These are phyloP conservation scores for Cylindroiulus punctatus DNA, from an alignment of 2,888 invertebrate species.

Conservation along the genomic window DNA sequence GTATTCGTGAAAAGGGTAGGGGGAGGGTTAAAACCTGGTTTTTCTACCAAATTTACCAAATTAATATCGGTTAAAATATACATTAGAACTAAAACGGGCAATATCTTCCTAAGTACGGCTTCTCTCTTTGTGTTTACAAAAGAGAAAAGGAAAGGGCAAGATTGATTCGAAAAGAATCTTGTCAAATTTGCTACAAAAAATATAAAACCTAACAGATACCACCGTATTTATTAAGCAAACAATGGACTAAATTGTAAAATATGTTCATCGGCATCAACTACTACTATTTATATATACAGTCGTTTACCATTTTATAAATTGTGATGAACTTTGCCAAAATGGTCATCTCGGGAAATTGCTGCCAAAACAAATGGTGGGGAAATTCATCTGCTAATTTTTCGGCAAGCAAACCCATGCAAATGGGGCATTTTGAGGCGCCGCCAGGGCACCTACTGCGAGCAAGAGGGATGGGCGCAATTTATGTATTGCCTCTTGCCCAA, in stretches of 20 bases:
- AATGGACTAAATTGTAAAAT: conserved; percentile 43
- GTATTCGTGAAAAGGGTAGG: neutral
- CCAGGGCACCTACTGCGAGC: neutral
- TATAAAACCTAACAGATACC: conserved; percentile 47
- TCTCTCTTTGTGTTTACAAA: neutral
- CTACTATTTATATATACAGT: conserved; percentile 21
- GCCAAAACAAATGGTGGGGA: neutral
- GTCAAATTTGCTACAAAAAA: conserved; percentile 38
- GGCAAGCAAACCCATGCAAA: neutral
- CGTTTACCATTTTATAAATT: neutral
- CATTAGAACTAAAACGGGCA: conserved; percentile 3
- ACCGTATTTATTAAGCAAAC: conserved; percentile 30
- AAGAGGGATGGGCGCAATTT: conserved; percentile 34
- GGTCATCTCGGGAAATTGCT: neutral
- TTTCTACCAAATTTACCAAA: conserved; percentile 24
- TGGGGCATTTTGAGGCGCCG: neutral
- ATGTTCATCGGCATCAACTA: conserved; percentile 41
- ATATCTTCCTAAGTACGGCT: conserved; percentile 39
- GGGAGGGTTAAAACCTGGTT: neutral
- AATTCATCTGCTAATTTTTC: neutral
- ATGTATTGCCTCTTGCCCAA: conserved; percentile 46
- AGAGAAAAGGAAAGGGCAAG: neutral
- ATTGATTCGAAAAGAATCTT: neutral
- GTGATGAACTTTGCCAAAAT: neutral
- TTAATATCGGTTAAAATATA: conserved; percentile 21